phyloP scores from a whole-genome alignment of 1,140 invertebrate species.

The Patella vulgata region DNA sequence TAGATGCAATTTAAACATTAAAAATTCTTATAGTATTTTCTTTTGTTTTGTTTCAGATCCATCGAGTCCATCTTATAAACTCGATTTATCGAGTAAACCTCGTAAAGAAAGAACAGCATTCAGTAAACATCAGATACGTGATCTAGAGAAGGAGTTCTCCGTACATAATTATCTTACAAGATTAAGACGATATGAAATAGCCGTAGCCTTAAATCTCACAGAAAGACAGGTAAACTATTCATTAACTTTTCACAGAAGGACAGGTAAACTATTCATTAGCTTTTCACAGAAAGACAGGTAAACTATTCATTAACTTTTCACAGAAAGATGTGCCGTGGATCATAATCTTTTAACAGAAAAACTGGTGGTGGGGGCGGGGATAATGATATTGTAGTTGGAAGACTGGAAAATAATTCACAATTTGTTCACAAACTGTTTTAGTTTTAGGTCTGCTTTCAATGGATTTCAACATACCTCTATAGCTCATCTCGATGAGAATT shows the following conservation, averaged over 20 bases:
- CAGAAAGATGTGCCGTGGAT: too few species aligned
- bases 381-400: too few species aligned
- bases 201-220: constrained; percentile 87
- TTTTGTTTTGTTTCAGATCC: constrained; percentile 41
- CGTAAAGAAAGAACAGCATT: constrained; percentile 95
- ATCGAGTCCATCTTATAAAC: constrained; percentile 47
- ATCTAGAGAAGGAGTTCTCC: constrained; percentile 86
- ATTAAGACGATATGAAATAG: constrained; percentile 90
- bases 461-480: too few species aligned
- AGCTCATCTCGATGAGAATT: too few species aligned
- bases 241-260: constrained; percentile 83
- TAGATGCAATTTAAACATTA: too few species aligned
- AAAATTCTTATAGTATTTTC: too few species aligned
- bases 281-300: constrained; percentile 92
- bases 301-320: constrained; percentile 71
- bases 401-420: too few species aligned
- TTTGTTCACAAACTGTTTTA: too few species aligned
- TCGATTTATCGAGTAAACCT: constrained; percentile 62
- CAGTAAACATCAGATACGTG: constrained; percentile 85
- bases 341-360: too few species aligned
- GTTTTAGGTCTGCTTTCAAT: too few species aligned
- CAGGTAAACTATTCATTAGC: constrained; percentile 76
- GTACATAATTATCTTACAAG: constrained; percentile 91
- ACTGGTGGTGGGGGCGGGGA: too few species aligned
- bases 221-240: constrained; percentile 84